phyloP scores from a whole-genome alignment of 2,888 invertebrate species.

The Philaethria dido region DNA sequence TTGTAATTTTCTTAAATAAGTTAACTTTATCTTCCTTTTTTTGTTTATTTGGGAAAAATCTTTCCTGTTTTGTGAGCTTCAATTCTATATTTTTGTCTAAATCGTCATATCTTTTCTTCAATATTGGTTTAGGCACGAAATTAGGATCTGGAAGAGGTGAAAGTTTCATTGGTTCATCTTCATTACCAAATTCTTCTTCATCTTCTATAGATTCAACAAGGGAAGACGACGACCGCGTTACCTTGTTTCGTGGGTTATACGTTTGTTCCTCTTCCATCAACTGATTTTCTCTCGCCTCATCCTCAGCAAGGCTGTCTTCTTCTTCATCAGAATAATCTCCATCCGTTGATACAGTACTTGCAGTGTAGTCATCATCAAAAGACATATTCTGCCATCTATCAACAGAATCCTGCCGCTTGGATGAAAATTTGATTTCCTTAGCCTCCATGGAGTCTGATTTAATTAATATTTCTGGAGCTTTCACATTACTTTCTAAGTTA shows the following conservation, averaged over 20 bases:
- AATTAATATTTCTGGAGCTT: slow-evolving; percentile 60
- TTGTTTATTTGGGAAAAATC: slow-evolving; percentile 49
- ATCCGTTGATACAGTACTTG: slow-evolving; percentile 84
- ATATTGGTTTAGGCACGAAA: slow-evolving; percentile 90
- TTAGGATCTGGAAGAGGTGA: slow-evolving; percentile 87
- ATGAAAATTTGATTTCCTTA: slow-evolving; percentile 48
- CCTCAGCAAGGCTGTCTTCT: slow-evolving; percentile 66
- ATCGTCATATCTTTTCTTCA: slow-evolving; percentile 85
- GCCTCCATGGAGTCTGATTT: slow-evolving; percentile 68
- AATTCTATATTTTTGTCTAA: slow-evolving; percentile 49
- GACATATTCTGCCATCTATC: slow-evolving; percentile 78
- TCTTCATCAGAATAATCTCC: slow-evolving; percentile 70
- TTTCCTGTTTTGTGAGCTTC: slow-evolving; percentile 40
- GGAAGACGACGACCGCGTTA: slow-evolving; percentile 57
- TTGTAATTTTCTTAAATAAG: slow-evolving; percentile 73
- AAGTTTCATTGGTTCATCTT: slow-evolving; percentile 84
- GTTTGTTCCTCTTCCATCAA: slow-evolving; percentile 85
- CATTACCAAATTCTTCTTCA: slow-evolving; percentile 83
- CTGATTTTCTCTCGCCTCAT: slow-evolving; percentile 59
- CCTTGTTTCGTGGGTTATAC: slow-evolving; percentile 86
- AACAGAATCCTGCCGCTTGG: slow-evolving; percentile 58
- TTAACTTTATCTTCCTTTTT: slow-evolving; percentile 70
- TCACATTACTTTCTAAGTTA: slow-evolving; percentile 39
- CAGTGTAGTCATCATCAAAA: slow-evolving; percentile 85
- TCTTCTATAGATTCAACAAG: slow-evolving; percentile 64